Percentiles rank a stretch among this genome's conserved stretches.
These are phyloP conservation scores for Cecidostiba fungosa DNA, from an alignment of 2,888 invertebrate genomes.

Conservation along the genomic window DNA sequence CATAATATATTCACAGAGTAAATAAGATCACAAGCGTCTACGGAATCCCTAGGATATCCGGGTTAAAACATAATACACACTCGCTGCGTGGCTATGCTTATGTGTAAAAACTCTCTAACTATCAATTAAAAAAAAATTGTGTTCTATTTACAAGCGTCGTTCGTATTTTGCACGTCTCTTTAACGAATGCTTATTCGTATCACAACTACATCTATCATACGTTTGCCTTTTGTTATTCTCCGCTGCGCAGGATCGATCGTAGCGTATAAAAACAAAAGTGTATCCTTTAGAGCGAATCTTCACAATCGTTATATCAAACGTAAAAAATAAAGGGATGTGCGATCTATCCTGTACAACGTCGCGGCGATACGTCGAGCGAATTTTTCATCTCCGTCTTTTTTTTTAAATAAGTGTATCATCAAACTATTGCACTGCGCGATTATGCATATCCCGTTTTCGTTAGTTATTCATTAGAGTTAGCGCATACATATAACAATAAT, in stretches of 20 bases:
- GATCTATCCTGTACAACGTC: slow-evolving; percentile 39
- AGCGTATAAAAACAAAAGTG: slow-evolving; percentile 18
- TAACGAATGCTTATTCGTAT: slow-evolving; percentile 56
- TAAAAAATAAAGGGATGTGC: neutral
- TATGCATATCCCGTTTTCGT: neutral
- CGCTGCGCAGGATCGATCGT: slow-evolving; percentile 45
- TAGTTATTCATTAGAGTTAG: neutral
- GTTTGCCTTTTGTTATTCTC: slow-evolving; percentile 12
- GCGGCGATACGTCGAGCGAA: slow-evolving; percentile 29
- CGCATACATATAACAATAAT: neutral
- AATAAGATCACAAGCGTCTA: slow-evolving; percentile 79
- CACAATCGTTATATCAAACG: neutral
- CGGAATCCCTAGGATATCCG: slow-evolving; percentile 71
- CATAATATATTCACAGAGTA: slow-evolving; percentile 71
- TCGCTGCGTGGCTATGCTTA: slow-evolving; percentile 70
- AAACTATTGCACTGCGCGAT: slow-evolving; percentile 43
- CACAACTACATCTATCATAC: slow-evolving; percentile 52
- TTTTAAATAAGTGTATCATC: slow-evolving; percentile 35
- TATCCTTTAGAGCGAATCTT: neutral
- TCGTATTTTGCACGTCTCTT: slow-evolving; percentile 54
- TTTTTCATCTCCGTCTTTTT: neutral
- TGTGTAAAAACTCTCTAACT: slow-evolving; percentile 63
- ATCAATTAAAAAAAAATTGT: slow-evolving; percentile 57
- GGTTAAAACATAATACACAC: slow-evolving; percentile 75
- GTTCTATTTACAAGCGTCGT: slow-evolving; percentile 63